Base-by-base conservation (phyloP, 2,797 vertebrate species). In the Sebastes hubbsi region DNA sequence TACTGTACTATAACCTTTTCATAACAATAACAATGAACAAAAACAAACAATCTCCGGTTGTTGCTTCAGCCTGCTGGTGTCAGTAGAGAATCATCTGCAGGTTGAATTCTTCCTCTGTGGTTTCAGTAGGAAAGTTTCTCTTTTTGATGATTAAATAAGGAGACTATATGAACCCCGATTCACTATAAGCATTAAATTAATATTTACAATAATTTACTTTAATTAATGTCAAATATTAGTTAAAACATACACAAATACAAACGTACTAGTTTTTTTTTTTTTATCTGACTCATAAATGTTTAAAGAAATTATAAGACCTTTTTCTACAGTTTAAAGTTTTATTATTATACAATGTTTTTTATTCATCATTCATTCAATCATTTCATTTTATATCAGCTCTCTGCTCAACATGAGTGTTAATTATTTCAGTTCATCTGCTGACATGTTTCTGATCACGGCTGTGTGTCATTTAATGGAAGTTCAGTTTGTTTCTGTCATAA, bases 401-500 rank as follows among this genome's bases (percentile, higher is more conserved):
- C n/a, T 49, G 1, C 38, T 59, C 36, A 72, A 58, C 22, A 11
- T n/a, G 6, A 36, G 12, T 5, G 3, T 68, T 20, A 9, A 60
- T 32, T 46, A 2, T 54, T 36, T 52, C 7, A n/a, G 13, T 38
- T 18, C 10, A 34, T 55, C 32, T 46, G 34, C 38, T 59, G 29
- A 55, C n/a, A 2, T 10, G 0, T 36, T 56, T 36, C 8, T 25
- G 22, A 38, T 22, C 10, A 29, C 32, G 2, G 29, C 36, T 38
- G 25, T 29, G 24, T 8, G 6, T 74, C 34, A 14, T 69, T 81
- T 56, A 18, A 63, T 18, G 2, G 18, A 52, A 34, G 80, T 46
- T 54, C 80, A 84, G 64, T 76, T 20, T 62, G 13, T 49, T 72
- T 78, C n/a, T 2, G 30, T 75, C 27, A 20, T 81, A 55, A 56